Conservation (phyloP, 1,140 invertebrate species). For the Cylas formicarius region DNA sequence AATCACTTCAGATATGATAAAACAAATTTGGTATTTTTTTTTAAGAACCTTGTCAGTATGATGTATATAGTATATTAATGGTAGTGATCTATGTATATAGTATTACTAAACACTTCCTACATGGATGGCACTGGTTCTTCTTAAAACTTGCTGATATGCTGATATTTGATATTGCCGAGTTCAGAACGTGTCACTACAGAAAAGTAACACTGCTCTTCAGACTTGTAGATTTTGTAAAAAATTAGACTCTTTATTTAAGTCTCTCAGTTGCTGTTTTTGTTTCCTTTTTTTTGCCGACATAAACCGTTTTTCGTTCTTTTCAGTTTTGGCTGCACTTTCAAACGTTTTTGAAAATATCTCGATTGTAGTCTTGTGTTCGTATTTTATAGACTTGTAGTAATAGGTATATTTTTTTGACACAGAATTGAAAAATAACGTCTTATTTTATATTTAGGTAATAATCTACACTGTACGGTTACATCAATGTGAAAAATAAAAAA, state of each 20-base stretch:
- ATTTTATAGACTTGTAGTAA: conserved; percentile 27
- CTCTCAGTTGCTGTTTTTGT: conserved; percentile 9
- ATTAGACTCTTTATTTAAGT: too few species aligned
- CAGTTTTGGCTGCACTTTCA: conserved; percentile 19
- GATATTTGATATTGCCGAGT: conserved; percentile 6
- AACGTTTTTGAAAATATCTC: conserved; percentile 15
- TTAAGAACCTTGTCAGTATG: conserved; percentile 1
- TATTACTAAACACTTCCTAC: conserved; percentile 8
- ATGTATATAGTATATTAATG: conserved; percentile 8
- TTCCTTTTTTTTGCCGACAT: conserved; percentile 3
- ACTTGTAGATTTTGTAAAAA: too few species aligned
- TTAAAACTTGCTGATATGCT: not conserved
- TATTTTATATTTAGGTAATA: conserved; percentile 24
- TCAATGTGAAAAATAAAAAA: conserved; percentile 20
- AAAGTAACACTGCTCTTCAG: too few species aligned
- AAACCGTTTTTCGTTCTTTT: not conserved
- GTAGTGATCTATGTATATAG: conserved; percentile 13
- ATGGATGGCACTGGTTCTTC: conserved; percentile 1
- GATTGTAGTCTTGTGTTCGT: conserved; percentile 21
- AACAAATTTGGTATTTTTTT: conserved; percentile 2
- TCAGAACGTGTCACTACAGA: too few species aligned
- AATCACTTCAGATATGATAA: conserved; percentile 4
- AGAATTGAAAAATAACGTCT: conserved; percentile 20
- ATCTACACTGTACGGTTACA: conserved; percentile 19
- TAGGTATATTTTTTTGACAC: conserved; percentile 18